Evolutionary conservation across 2,888 invertebrate species (phyloP).

Genomic region (Thyatira batis): DNA sequence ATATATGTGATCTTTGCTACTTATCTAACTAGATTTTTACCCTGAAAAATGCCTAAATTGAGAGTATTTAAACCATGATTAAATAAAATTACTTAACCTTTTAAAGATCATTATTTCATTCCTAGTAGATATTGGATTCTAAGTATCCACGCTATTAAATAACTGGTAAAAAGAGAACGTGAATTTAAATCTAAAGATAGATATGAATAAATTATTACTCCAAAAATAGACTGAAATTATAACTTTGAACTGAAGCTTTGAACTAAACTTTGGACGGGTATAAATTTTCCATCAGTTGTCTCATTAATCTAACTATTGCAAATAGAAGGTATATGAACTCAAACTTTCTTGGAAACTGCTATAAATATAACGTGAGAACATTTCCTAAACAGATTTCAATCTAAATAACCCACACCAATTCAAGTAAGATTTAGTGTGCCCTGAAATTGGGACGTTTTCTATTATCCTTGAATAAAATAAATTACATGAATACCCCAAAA

Average conservation of each 20-base stretch:
- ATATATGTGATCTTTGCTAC: too few relatives aligned
- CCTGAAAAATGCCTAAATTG: too few relatives aligned
- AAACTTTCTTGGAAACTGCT: neutral
- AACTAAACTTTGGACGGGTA: too few relatives aligned
- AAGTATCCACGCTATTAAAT: too few relatives aligned
- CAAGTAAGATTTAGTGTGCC: neutral
- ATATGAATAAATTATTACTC: neutral
- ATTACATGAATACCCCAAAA: neutral
- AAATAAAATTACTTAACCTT: too few relatives aligned
- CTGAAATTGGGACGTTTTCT: neutral
- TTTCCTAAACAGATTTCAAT: neutral
- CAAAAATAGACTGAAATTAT: neutral
- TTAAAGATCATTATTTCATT: too few relatives aligned
- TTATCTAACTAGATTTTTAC: too few relatives aligned
- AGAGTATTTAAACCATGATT: too few relatives aligned
- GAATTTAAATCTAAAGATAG: neutral
- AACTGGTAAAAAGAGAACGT: too few relatives aligned
- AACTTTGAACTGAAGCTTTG: too few relatives aligned
- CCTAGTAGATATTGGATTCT: too few relatives aligned
- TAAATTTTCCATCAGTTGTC: neutral
- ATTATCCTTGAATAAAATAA: neutral
- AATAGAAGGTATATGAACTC: neutral
- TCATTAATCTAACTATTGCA: neutral
- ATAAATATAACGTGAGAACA: neutral
- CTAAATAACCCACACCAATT: neutral